Base-by-base conservation (phyloP, 2,113 vertebrate species). In the Tonatia bakeri region DNA sequence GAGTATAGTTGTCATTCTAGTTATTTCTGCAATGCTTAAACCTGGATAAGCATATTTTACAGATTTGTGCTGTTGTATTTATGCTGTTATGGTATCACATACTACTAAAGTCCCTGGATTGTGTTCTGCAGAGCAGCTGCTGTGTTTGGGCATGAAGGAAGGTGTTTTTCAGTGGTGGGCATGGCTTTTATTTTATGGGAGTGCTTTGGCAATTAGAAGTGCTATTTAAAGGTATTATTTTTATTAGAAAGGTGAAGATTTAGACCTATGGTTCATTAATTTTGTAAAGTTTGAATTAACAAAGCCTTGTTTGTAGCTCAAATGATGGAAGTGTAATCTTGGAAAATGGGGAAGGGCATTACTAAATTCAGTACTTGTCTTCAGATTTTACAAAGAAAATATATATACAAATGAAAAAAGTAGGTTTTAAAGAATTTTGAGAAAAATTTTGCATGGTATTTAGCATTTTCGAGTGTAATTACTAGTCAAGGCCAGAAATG, bases 211-310 rank as follows among this genome's bases (percentile, higher is more conserved):
- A 95, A 79, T 92, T 93, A 95, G 45, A 91, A 96, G 70, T 85
- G 50, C 65, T 67, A 79, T 91, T 94, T 86, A 90, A 81, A 95
- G 22, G 5, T 79, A 81, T 85, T 96, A 83, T 61, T 90, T 96
- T 94, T 85, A 75, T 92, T 96, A 84, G 14, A 90, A 91, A 97
- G 64, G 26, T 84, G 26, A 93, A 91, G 45, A 61, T 93, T 96
- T 95, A 67, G 36, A 87, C 94, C 15, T 95, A 1, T 84, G 59
- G 24, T 85, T 95, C 81, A 85, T 91, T 97, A 93, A 90, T 94
- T 94, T 94, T 95, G 31, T 75, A 73, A 96, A 92, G 88, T 94
- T 84, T 87, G 72, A 92, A 72, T 94, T 73, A 93, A 91, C n/a
- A 96, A 87, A 93, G 83, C 5, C 59, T 91, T 67, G 26, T 69